Evolutionary conservation across 2,888 invertebrate genomes (phyloP).

Genomic region (Drosophila siamana): DNA sequence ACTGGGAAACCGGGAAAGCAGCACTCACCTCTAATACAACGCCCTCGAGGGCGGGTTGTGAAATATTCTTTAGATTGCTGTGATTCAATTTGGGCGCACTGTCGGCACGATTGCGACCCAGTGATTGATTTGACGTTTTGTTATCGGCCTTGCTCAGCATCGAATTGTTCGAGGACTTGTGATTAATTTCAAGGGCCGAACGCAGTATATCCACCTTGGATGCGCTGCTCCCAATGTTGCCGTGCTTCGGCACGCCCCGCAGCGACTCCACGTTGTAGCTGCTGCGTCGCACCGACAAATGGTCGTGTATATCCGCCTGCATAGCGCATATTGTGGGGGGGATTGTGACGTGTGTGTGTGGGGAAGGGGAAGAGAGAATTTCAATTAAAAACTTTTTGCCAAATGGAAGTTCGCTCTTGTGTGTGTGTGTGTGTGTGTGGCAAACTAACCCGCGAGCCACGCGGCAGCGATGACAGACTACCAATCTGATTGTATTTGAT

Average conservation of each 20-base stretch:
- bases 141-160: conserved; percentile 85
- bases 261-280: conserved; percentile 85
- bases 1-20: background rate
- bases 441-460: conserved; percentile 87
- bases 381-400: too few species aligned
- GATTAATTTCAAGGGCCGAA: conserved; percentile 90
- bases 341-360: conserved; percentile 41
- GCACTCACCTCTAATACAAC: conserved; percentile 87
- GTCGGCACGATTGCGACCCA: conserved; percentile 87
- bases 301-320: conserved; percentile 85
- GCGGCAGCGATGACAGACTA: conserved; percentile 90
- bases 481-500: conserved; percentile 92
- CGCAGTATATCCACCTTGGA: conserved; percentile 88
- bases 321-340: background rate
- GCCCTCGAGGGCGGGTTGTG: conserved; percentile 87
- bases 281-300: conserved; percentile 85
- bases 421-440: background rate
- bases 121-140: conserved; percentile 88
- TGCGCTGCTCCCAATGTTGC: conserved; percentile 85
- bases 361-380: too few species aligned
- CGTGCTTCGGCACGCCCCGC: conserved; percentile 78
- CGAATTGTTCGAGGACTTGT: conserved; percentile 86
- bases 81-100: conserved; percentile 88
- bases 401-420: background rate
- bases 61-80: conserved; percentile 87